Base-by-base conservation (phyloP, 2,113 vertebrate species). In the Dermatemys mawii region DNA sequence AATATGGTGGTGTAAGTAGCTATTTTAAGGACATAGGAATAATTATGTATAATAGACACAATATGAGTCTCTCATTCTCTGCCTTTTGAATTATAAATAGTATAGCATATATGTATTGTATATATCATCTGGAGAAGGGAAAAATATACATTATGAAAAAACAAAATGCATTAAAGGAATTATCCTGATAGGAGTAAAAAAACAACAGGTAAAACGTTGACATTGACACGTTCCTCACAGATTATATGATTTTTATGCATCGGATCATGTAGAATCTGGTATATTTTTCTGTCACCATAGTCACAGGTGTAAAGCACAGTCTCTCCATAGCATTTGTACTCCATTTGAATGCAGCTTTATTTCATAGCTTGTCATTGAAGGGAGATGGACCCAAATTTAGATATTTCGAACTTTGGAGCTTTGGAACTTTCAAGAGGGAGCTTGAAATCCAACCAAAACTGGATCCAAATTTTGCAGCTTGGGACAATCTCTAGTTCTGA, bases 121-220 rank as follows among this genome's bases (percentile, higher is more conserved):
- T 85, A 16, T n/a, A n/a, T 60, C 57, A 49, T 92, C 87, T 51
- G 79, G 48, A 82, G 54, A 87, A 79, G 67, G 70, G 12, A 73
- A 82, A 46, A 76, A 41, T 26, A 26, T 24, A 22, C 48, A 11
- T 35, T 35, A 4, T 76, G 81, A 85, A 38, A 26, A 35, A 80
- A 57, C 8, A 48, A 4, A 46, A 90, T 21, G 24, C 87, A 19
- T 13, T 2, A 84, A 79, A 83, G 51, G 41, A 24, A 4, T 13
- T 80, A 26, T 51, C 73, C 88, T 0, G 0, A 38, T 27, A 32
- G 57, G 29, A 19, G 3, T 10, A 35, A 75, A 14, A 41, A 41
- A 27, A 8, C 57, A 79, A 81, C 26, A 88, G 46, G 24, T 55
- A 55, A 14, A 41, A 2, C 80, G 85, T 83, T 83, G 78, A 48